These are phyloP conservation scores for Papilio dardanus DNA, from an alignment of 1,140 invertebrate genomes.

Conservation along the genomic window DNA sequence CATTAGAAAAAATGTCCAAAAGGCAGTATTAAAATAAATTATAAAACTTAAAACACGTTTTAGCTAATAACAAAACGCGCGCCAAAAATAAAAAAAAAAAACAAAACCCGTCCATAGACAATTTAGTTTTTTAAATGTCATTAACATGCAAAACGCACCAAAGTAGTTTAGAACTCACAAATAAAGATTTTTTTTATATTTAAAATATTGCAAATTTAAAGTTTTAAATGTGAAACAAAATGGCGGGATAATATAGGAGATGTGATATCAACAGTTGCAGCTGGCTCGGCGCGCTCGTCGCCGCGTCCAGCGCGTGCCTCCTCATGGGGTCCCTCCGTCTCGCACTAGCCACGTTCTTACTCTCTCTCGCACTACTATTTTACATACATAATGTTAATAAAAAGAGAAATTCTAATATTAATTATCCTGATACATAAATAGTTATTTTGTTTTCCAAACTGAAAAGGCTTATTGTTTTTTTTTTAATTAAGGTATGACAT, in stretches of 20 bases:
- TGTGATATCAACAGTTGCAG: constrained; percentile 50
- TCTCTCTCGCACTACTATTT: constrained; percentile 65
- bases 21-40: constrained; percentile 69
- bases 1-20: constrained; percentile 60
- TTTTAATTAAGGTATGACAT: neutral
- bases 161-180: neutral
- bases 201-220: neutral
- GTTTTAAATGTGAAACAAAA: constrained; percentile 2
- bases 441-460: neutral
- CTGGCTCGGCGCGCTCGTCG: constrained; percentile 55
- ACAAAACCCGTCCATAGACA: neutral
- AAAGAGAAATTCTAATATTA: constrained; percentile 34
- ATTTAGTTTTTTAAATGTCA: constrained; percentile 13
- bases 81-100: constrained; percentile 8
- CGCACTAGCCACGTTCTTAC: constrained; percentile 66
- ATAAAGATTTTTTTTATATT: neutral
- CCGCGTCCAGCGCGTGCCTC: constrained; percentile 56
- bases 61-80: constrained; percentile 7
- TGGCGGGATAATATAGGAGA: constrained; percentile 7
- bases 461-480: constrained; percentile 1
- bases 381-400: constrained; percentile 49
- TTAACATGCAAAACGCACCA: neutral
- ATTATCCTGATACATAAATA: constrained; percentile 31
- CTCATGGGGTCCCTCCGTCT: constrained; percentile 68
- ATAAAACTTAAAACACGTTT: neutral